These are phyloP conservation scores for Paedocypris sp. DNA, from an alignment of 2,113 vertebrate species.

Conservation along the genomic window DNA sequence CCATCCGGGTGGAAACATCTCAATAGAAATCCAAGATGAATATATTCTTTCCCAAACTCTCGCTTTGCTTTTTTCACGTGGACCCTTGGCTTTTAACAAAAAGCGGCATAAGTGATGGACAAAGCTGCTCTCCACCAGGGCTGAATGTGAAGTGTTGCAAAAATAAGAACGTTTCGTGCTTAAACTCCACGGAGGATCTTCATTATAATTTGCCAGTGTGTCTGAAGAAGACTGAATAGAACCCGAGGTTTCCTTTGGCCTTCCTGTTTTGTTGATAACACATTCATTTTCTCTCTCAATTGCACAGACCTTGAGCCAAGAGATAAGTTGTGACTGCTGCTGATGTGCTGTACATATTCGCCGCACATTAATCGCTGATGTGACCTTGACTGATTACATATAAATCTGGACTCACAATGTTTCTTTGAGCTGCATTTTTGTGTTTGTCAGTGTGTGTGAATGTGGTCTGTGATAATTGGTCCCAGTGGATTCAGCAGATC, in stretches of 20 bases:
- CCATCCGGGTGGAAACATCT: neutral
- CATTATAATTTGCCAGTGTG: neutral
- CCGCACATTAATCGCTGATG: neutral
- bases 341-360: conserved; percentile 12
- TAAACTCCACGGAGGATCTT: neutral
- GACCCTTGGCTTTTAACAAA: neutral
- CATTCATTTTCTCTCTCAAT: conserved; percentile 16
- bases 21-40: neutral
- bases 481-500: conserved; percentile 15
- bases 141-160: neutral
- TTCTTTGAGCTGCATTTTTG: neutral
- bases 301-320: conserved; percentile 7
- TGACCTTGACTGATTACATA: conserved; percentile 20
- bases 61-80: neutral
- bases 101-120: neutral
- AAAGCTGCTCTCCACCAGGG: neutral
- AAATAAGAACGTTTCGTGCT: neutral
- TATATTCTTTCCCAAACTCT: neutral
- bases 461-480: conserved; percentile 29
- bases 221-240: neutral
- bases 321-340: neutral
- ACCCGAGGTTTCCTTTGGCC: neutral
- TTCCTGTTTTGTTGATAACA: neutral
- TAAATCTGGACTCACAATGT: neutral
- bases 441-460: conserved; percentile 25